phyloP scores from a whole-genome alignment of 2,888 invertebrate genomes.

The Unio delphinus region DNA sequence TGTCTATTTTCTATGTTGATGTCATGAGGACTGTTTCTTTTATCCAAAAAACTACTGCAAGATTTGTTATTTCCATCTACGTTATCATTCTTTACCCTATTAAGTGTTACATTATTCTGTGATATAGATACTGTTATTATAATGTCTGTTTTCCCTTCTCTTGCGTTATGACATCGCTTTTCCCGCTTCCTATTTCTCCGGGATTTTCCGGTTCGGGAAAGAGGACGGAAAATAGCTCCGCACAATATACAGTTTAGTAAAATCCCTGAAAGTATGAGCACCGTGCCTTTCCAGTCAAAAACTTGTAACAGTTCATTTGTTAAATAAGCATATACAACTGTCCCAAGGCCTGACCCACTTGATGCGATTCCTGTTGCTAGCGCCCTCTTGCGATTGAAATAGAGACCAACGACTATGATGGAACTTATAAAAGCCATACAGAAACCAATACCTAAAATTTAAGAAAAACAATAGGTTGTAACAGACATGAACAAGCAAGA shows the following conservation, averaged over 20 bases:
- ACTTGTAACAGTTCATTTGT: constrained; percentile 75
- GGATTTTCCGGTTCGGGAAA: constrained; percentile 67
- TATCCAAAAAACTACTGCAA: no score
- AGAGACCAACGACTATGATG: constrained; percentile 96
- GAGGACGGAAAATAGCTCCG: constrained; percentile 90
- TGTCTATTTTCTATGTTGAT: no score
- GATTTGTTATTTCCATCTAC: no score
- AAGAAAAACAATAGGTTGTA: neutral
- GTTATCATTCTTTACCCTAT: no score
- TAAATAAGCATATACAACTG: constrained; percentile 85
- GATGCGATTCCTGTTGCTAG: constrained; percentile 96
- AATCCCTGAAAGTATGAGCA: constrained; percentile 82
- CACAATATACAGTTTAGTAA: constrained; percentile 90
- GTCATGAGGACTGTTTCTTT: no score
- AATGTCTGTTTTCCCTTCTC: no score
- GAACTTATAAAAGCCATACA: constrained; percentile 97
- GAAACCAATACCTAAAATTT: constrained; percentile 85
- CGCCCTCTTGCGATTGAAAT: constrained; percentile 94
- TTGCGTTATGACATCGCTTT: neutral
- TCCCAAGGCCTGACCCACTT: constrained; percentile 94
- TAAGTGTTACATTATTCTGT: no score
- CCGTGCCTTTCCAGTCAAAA: constrained; percentile 55
- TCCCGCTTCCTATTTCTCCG: constrained; percentile 1
- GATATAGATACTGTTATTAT: no score
- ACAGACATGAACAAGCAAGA: no score